Conservation (phyloP, 2,113 vertebrate species). For the Rhinoptilus africanus region DNA sequence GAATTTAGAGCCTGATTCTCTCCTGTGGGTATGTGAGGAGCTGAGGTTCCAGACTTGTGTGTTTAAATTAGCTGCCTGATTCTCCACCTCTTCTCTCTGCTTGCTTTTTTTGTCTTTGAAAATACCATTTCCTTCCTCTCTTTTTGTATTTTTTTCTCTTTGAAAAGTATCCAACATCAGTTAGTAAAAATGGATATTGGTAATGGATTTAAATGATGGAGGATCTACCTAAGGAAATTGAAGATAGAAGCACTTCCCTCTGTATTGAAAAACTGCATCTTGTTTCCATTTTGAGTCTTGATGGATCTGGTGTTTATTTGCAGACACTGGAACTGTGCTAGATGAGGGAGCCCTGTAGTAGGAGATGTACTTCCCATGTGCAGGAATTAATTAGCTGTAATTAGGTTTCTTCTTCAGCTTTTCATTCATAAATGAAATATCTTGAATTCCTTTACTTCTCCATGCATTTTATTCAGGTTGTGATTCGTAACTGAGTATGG, state of each 20-base stretch:
- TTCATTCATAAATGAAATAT: background rate
- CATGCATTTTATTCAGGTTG: background rate
- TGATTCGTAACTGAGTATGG: background rate
- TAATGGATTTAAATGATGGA: background rate
- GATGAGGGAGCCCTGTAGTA: background rate
- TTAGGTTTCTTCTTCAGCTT: background rate
- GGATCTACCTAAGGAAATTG: background rate
- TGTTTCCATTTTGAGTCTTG: background rate
- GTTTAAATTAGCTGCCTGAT: background rate
- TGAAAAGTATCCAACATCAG: background rate
- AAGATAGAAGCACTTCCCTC: background rate
- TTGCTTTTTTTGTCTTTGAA: background rate
- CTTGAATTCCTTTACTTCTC: background rate
- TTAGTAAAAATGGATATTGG: background rate
- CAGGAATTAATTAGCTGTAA: background rate
- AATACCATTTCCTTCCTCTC: background rate
- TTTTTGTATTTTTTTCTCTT: background rate
- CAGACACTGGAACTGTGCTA: background rate
- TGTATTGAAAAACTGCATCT: background rate
- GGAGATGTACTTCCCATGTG: background rate
- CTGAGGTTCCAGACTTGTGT: background rate
- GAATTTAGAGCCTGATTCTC: conserved; percentile 3
- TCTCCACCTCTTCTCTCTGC: background rate
- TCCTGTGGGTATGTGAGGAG: background rate
- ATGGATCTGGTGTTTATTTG: background rate